A percentile compares a stretch with the other conserved stretches of the same genome.
These are phyloP conservation scores for Sanderia malayensis DNA, from an alignment of 30 jellyfish, hydroid and myxozoan species.

Conservation along the genomic window DNA sequence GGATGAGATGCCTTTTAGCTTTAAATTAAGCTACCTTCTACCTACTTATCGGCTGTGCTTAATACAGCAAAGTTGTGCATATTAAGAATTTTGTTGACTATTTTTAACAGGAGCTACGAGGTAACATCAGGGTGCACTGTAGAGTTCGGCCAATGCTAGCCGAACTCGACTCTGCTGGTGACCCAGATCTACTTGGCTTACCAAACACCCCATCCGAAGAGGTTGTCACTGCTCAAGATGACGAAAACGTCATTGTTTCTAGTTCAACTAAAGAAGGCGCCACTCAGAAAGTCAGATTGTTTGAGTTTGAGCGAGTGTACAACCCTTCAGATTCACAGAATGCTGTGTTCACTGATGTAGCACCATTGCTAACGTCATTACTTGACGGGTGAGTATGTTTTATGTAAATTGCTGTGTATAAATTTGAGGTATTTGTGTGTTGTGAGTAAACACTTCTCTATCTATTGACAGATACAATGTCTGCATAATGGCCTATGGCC, in stretches of 20 bases:
- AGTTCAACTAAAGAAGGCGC: conserved; percentile 32
- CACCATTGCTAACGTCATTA: conserved; percentile 82
- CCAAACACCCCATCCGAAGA: conserved; percentile 81
- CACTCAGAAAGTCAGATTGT: conserved; percentile 36
- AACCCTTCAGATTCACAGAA: conserved; percentile 58
- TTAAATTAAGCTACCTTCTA: too few relatives aligned
- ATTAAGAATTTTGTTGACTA: too few relatives aligned
- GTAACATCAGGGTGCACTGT: conserved; percentile 88
- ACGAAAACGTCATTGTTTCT: conserved; percentile 58
- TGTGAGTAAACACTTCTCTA: too few relatives aligned
- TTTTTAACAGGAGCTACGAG: conserved; percentile 72
- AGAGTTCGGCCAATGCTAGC: conserved; percentile 84
- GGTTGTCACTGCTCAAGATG: conserved; percentile 67
- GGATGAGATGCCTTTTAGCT: too few relatives aligned
- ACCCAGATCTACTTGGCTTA: conserved; percentile 66
- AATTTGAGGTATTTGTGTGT: too few relatives aligned
- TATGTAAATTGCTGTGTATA: too few relatives aligned
- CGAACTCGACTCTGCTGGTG: conserved; percentile 81
- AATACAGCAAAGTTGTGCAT: too few relatives aligned
- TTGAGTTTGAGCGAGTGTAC: conserved; percentile 83
- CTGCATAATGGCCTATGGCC: conserved; percentile 96
- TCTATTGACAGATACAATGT: conserved; percentile 61
- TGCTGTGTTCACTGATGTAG: conserved; percentile 62
- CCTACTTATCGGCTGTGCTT: too few relatives aligned
- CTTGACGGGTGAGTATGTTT: conserved; percentile 94